phyloP scores from a whole-genome alignment of 2,113 vertebrate genomes.

The Peromyscus californicus region DNA sequence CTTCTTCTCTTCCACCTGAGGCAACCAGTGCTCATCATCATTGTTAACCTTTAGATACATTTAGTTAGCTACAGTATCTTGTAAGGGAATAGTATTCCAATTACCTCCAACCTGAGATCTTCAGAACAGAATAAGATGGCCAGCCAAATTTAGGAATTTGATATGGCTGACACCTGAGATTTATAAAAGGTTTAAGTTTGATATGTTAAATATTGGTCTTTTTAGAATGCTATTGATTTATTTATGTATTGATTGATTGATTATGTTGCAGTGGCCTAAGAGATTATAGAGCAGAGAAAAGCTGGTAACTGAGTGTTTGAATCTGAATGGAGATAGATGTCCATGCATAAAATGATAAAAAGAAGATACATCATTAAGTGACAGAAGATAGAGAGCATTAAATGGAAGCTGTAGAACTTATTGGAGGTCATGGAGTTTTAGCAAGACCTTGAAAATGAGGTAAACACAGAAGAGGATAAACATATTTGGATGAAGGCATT shows the following conservation, averaged over 20 bases:
- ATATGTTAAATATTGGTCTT: background rate
- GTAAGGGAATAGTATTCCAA: background rate
- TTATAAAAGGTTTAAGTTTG: constrained; percentile 45
- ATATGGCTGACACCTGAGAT: background rate
- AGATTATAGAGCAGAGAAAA: background rate
- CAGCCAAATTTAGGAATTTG: background rate
- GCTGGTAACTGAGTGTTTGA: background rate
- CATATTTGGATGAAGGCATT: background rate
- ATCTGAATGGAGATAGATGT: background rate
- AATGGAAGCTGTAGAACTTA: background rate
- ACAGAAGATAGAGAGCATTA: background rate
- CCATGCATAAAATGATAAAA: background rate
- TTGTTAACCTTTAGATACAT: background rate
- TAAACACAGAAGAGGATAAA: background rate
- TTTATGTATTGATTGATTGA: too few relatives aligned
- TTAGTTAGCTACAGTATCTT: background rate
- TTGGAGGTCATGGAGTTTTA: background rate
- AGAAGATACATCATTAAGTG: background rate
- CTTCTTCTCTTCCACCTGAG: background rate
- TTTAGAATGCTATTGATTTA: background rate
- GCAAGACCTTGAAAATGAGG: background rate
- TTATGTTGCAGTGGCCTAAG: background rate
- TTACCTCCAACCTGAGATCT: background rate
- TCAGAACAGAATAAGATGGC: background rate
- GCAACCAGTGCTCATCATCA: background rate